A percentile compares a stretch with the other conserved stretches of the same genome.
These are phyloP conservation scores for Fulica atra DNA, from an alignment of 2,113 vertebrate species.

Conservation along the genomic window DNA sequence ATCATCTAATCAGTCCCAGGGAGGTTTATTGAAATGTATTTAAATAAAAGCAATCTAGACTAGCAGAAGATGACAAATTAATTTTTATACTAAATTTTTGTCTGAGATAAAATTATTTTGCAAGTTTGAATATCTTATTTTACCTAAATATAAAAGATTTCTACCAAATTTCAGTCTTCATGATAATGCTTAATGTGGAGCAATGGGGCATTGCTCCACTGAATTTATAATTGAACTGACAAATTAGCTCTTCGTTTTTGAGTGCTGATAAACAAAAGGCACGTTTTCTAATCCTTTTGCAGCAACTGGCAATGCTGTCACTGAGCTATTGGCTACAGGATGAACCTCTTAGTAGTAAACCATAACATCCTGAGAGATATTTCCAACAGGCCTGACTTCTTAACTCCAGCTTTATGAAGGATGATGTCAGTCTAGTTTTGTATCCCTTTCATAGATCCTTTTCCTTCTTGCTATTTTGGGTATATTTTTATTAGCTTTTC, in stretches of 20 bases:
- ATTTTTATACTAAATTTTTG: background rate
- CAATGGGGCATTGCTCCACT: background rate
- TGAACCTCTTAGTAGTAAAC: background rate
- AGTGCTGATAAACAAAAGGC: background rate
- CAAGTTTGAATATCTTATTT: background rate
- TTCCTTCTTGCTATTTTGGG: background rate
- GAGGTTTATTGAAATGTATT: constrained; percentile 61
- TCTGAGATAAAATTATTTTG: background rate
- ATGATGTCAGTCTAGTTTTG: background rate
- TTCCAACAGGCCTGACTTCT: background rate
- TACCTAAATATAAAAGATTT: constrained; percentile 10
- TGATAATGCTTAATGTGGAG: background rate
- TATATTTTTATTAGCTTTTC: constrained; percentile 6
- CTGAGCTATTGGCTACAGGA: background rate
- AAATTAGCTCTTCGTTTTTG: background rate
- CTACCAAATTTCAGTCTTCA: background rate
- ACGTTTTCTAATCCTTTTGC: background rate
- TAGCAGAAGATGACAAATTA: constrained; percentile 43
- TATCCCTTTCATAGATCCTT: background rate
- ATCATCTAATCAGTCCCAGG: constrained; percentile 60
- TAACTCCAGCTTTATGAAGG: background rate
- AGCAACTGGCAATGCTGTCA: background rate
- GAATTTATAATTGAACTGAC: background rate
- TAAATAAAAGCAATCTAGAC: constrained; percentile 43
- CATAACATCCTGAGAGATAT: background rate